Conservation (phyloP, 2,888 invertebrate genomes). For the Matsumyia berberina region DNA sequence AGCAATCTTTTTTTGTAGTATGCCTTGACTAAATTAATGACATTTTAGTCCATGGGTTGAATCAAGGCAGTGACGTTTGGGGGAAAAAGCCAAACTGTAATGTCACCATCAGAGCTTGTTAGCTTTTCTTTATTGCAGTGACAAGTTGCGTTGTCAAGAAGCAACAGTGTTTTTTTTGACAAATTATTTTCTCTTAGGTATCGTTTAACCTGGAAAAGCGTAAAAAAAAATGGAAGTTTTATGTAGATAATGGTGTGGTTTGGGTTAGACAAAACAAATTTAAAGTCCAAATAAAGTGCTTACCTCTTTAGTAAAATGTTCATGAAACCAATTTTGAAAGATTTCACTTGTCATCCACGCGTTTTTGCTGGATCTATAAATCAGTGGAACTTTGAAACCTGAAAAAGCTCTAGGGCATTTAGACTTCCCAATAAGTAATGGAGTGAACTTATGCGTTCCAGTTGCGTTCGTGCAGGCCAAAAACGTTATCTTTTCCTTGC, state of each 20-base stretch:
- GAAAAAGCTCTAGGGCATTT: constrained; percentile 74
- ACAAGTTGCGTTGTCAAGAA: constrained; percentile 17
- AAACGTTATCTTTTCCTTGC: neutral
- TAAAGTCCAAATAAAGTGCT: too few relatives aligned
- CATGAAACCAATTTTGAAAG: too few relatives aligned
- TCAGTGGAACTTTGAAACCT: neutral
- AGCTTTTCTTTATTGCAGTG: constrained; percentile 29
- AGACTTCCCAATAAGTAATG: constrained; percentile 32
- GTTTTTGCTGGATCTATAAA: neutral
- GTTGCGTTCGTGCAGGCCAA: neutral
- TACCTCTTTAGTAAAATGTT: too few relatives aligned
- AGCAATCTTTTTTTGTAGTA: constrained; percentile 26
- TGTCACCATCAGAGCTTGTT: constrained; percentile 30
- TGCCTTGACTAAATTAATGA: constrained; percentile 25
- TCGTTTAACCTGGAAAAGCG: too few relatives aligned
- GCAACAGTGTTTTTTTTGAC: constrained; percentile 8
- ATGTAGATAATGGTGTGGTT: too few relatives aligned
- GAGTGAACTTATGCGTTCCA: neutral
- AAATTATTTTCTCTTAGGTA: constrained; percentile 33
- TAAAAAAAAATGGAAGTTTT: too few relatives aligned
- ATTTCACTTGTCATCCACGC: neutral
- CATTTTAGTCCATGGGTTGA: constrained; percentile 26
- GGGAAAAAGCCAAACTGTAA: constrained; percentile 1
- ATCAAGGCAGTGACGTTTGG: constrained; percentile 2
- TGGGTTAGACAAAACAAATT: too few relatives aligned